Percentiles rank a stretch among this genome's conserved stretches.
phyloP scores from a whole-genome alignment of 2,888 invertebrate genomes.

The Octonoba sinensis region DNA sequence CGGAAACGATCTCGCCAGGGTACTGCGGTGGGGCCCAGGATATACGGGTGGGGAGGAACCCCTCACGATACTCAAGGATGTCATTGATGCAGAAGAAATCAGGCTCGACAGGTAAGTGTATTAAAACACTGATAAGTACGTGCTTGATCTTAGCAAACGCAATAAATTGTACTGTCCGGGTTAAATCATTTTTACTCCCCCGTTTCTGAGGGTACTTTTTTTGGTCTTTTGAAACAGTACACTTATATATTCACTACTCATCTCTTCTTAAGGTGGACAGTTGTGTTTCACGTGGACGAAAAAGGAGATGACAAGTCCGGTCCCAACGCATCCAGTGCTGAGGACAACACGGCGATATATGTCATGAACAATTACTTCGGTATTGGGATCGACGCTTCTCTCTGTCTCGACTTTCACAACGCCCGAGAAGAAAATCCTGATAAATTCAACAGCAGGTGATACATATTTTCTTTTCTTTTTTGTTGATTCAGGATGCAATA shows the following conservation, averaged over 20 bases:
- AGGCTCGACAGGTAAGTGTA: slow-evolving; percentile 72
- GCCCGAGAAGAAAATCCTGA: slow-evolving; percentile 99
- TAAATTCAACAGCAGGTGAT: slow-evolving; percentile 93
- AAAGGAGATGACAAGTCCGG: slow-evolving; percentile 73
- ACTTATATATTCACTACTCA: too few species aligned
- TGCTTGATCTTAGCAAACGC: too few species aligned
- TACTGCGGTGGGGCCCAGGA: slow-evolving; percentile 98
- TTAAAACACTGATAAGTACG: too few species aligned
- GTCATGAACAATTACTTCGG: slow-evolving; percentile 99
- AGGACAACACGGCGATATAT: slow-evolving; percentile 99
- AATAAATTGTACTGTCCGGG: too few species aligned
- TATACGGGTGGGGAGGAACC: slow-evolving; percentile 99
- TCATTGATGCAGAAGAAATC: slow-evolving; percentile 99
- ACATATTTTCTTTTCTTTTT: background rate
- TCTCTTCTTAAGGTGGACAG: slow-evolving; percentile 86
- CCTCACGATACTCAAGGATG: slow-evolving; percentile 94
- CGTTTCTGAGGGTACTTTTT: too few species aligned
- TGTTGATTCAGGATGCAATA: background rate
- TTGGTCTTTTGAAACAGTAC: too few species aligned
- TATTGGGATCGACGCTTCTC: slow-evolving; percentile 98
- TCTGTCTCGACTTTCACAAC: slow-evolving; percentile 99
- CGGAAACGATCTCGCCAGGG: slow-evolving; percentile 97
- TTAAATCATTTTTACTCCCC: too few species aligned
- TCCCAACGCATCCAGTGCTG: slow-evolving; percentile 83
- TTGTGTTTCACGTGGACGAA: slow-evolving; percentile 92